These are phyloP conservation scores for Lepisosteus oculatus DNA, from an alignment of 2,113 vertebrate species.

Conservation along the genomic window DNA sequence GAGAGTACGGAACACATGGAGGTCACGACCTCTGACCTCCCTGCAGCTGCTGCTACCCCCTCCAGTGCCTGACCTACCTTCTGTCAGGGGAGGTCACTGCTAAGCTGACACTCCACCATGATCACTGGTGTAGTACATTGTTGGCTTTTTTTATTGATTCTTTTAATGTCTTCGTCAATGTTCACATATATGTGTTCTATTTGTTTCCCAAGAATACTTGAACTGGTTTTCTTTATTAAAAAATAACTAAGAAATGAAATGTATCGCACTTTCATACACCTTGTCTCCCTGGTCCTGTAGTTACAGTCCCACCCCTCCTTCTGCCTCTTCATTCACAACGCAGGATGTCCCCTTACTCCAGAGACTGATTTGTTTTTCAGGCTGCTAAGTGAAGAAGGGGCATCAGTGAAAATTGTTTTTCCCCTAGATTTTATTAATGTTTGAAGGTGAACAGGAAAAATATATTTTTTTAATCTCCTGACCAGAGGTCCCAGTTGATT, in stretches of 20 bases:
- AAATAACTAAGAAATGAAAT: constrained; percentile 49
- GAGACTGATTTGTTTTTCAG: constrained; percentile 12
- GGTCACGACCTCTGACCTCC: constrained; percentile 37
- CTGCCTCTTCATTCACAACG: neutral
- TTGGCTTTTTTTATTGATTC: neutral
- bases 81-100: constrained; percentile 22
- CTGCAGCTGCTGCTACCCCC: constrained; percentile 45
- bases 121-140: neutral
- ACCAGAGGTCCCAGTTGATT: too few relatives aligned
- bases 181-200: constrained; percentile 45
- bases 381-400: constrained; percentile 20
- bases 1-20: constrained; percentile 40
- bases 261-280: constrained; percentile 60
- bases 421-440: constrained; percentile 27
- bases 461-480: constrained; percentile 7
- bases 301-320: neutral
- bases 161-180: neutral
- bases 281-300: constrained; percentile 11
- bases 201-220: constrained; percentile 66
- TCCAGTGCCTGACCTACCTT: constrained; percentile 31
- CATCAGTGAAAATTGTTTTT: constrained; percentile 11
- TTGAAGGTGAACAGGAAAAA: constrained; percentile 18
- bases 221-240: constrained; percentile 69
- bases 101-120: constrained; percentile 15
- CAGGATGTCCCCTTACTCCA: neutral